Evolutionary conservation across 2,888 invertebrate genomes (phyloP).

Genomic region (Sinopyrophorus schimmeli): DNA sequence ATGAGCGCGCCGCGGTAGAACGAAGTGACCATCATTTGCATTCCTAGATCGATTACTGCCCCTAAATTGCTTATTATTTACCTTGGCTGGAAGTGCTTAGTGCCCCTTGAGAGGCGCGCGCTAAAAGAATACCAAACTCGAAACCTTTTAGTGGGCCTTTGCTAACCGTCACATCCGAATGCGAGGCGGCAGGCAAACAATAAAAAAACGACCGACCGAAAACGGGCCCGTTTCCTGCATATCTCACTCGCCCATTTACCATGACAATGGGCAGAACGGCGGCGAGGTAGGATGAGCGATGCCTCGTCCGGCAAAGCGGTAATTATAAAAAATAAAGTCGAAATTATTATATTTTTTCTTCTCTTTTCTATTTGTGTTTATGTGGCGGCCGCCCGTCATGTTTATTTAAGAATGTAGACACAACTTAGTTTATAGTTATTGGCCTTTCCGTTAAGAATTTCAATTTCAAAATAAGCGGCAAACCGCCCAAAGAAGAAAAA

Average conservation of each 20-base stretch:
- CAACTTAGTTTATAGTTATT: constrained; percentile 39
- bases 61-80: constrained; percentile 19
- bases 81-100: constrained; percentile 29
- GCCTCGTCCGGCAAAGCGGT: constrained; percentile 38
- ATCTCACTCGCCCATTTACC: constrained; percentile 44
- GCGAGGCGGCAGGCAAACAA: constrained; percentile 24
- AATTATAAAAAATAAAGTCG: constrained; percentile 43
- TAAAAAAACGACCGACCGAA: constrained; percentile 22
- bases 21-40: constrained; percentile 36
- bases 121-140: constrained; percentile 17
- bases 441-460: constrained; percentile 34
- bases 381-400: constrained; percentile 35
- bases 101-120: constrained; percentile 18
- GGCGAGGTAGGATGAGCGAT: constrained; percentile 43
- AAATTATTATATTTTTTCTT: constrained; percentile 38
- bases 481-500: constrained; percentile 17
- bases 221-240: constrained; percentile 36
- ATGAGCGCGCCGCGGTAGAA: constrained; percentile 26
- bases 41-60: constrained; percentile 27
- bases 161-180: constrained; percentile 20
- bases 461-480: constrained; percentile 34
- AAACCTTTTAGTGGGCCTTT: constrained; percentile 27
- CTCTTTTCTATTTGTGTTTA: constrained; percentile 35
- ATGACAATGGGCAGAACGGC: constrained; percentile 46
- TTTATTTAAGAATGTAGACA: constrained; percentile 40